Evolutionary conservation across 2,888 invertebrate species (phyloP).

Genomic region (Melanostoma scalare): DNA sequence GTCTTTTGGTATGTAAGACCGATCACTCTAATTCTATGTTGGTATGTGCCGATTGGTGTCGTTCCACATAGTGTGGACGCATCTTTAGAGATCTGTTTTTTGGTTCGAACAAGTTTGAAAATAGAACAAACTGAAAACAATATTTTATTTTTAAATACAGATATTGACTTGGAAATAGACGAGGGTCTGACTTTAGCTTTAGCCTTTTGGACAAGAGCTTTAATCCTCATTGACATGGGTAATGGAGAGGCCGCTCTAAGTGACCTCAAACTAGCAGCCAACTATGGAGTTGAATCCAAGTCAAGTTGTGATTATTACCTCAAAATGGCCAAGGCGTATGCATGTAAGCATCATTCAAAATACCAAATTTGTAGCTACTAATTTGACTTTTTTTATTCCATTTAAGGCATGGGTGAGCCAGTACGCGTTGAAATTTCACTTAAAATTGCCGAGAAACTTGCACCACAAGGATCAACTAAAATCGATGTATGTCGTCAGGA

Average conservation of each 20-base stretch:
- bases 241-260: slow-evolving; percentile 85
- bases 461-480: slow-evolving; percentile 82
- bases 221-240: slow-evolving; percentile 84
- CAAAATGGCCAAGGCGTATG: slow-evolving; percentile 87
- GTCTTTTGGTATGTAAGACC: no score
- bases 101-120: neutral
- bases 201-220: slow-evolving; percentile 87
- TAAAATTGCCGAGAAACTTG: slow-evolving; percentile 85
- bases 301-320: slow-evolving; percentile 87
- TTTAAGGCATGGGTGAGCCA: slow-evolving; percentile 84
- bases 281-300: slow-evolving; percentile 85
- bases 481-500: slow-evolving; percentile 82
- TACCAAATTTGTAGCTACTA: neutral
- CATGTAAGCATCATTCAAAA: slow-evolving; percentile 74
- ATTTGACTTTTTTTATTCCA: slow-evolving; percentile 78
- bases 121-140: neutral
- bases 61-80: no score
- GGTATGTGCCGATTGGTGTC: no score
- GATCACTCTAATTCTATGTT: no score
- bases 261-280: slow-evolving; percentile 87
- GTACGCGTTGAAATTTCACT: slow-evolving; percentile 86
- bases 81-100: no score
- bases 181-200: slow-evolving; percentile 86
- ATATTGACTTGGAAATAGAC: slow-evolving; percentile 83
- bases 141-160: slow-evolving; percentile 76